Conservation (phyloP, 2,113 vertebrate species). For the Gallinago undulata region DNA sequence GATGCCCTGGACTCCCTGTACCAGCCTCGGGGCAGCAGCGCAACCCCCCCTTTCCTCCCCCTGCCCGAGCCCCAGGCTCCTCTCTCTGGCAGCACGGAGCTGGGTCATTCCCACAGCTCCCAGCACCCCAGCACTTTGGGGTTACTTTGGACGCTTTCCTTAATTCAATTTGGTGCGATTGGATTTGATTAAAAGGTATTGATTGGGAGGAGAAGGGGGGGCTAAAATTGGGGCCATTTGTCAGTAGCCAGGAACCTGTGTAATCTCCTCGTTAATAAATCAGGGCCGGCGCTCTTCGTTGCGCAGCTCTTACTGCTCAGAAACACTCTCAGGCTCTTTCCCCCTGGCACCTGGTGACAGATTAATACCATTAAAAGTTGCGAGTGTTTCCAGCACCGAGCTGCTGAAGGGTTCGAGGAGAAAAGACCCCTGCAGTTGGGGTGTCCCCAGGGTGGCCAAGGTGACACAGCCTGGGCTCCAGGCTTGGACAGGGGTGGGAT, state of each 20-base stretch:
- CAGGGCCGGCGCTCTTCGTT: not conserved
- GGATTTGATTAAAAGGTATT: slow-evolving; percentile 74
- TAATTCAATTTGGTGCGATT: slow-evolving; percentile 69
- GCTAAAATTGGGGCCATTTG: slow-evolving; percentile 66
- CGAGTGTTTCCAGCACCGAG: not conserved
- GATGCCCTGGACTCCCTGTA: accelerated
- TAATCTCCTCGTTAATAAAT: slow-evolving; percentile 67
- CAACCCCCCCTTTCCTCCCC: not conserved
- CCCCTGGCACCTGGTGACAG: slow-evolving; percentile 8
- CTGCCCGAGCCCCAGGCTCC: not conserved
- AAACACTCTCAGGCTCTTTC: not conserved
- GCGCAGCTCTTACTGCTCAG: not conserved
- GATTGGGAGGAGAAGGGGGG: slow-evolving; percentile 28
- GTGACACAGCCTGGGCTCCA: accelerated
- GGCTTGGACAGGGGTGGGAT: accelerated
- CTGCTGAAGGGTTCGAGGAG: not conserved
- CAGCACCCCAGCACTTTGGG: not conserved
- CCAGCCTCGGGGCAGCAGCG: accelerated
- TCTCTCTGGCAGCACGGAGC: not conserved
- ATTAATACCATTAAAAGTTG: slow-evolving; percentile 37
- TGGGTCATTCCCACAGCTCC: not conserved
- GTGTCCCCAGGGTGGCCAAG: not conserved
- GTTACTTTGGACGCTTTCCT: slow-evolving; percentile 24
- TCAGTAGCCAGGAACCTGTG: slow-evolving; percentile 55
- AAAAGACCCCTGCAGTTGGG: not conserved